Base-by-base conservation (phyloP, 2,888 invertebrate genomes). In the Bugula neritina region DNA sequence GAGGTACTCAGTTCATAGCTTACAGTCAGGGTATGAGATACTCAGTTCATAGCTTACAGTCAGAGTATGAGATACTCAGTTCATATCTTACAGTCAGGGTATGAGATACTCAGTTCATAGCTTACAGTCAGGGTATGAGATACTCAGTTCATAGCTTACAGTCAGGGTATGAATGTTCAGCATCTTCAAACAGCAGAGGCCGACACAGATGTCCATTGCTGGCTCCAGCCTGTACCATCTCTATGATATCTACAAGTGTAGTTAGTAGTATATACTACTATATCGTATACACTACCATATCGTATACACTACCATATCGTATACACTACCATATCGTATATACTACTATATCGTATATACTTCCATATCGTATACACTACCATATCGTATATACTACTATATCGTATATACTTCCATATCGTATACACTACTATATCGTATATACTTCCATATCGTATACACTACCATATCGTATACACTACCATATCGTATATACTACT, bases 171-270 rank as follows among this genome's bases (percentile, higher is more conserved):
- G 63, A 5, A 31, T 63, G 25, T 31, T 63, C 17, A 31, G 63
- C 63, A 63, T 63, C 63, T 34, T 63, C 27, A 63, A 63, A 63
- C 17, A 63, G 25, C 31, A 63, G 34, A 31, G 63, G 63, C 31
- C 63, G 27, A 27, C 63, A 63, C 34, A 63, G 29, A n/a, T 63
- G 63, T 13, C 63, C 63, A 34, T 63, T 63, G 63, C 63, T 63
- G 31, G 63, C 63, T 63, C 63, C 63, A 29, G 29, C 63, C 31
- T 63, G 31, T 17, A 63, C 63, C 63, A 63, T 63, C 63, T 63
- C 63, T 31, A 63, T 31, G 3, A 63, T 31, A 63, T 63, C 63
- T 63, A 27, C 31, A 63, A 43, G n/a, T n/a, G n/a, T n/a, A n/a
- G n/a, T n/a, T n/a, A n/a, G n/a, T n/a, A n/a, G n/a, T n/a, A n/a